These are phyloP conservation scores for Crax fasciolata DNA, from an alignment of 2,797 vertebrate species.

Conservation along the genomic window DNA sequence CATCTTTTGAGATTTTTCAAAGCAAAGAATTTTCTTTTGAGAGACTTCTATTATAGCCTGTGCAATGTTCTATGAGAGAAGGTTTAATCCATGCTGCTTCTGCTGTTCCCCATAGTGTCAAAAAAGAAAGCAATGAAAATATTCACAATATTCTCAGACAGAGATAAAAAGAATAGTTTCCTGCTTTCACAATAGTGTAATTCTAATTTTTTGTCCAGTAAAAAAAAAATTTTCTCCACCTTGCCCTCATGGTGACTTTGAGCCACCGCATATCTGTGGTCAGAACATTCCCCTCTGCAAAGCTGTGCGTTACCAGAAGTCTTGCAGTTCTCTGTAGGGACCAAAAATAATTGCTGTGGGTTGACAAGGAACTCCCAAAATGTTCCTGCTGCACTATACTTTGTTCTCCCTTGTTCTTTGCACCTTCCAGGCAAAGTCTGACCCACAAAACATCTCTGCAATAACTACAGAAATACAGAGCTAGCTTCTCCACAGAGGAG, in stretches of 20 bases:
- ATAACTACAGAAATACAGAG: neutral
- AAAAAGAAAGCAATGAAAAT: conserved; percentile 47
- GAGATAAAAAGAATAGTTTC: neutral
- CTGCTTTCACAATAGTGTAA: neutral
- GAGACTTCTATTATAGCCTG: conserved; percentile 30
- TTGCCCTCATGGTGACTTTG: neutral
- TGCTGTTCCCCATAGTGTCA: neutral
- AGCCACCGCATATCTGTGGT: neutral
- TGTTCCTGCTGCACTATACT: neutral
- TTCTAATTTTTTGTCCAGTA: neutral
- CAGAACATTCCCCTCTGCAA: neutral
- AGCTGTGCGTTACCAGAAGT: neutral
- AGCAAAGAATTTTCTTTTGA: conserved; percentile 52
- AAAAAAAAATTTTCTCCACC: too few species aligned
- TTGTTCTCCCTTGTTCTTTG: neutral
- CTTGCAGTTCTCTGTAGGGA: neutral
- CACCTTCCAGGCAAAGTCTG: neutral
- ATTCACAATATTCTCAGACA: conserved; percentile 44
- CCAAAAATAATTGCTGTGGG: neutral
- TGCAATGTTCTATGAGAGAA: neutral
- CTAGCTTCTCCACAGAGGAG: neutral
- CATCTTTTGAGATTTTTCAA: conserved; percentile 69
- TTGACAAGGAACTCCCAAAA: neutral
- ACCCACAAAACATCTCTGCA: neutral
- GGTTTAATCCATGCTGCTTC: conserved; percentile 37